Conservation (phyloP, 37 sponge, comb jelly and placozoan genomes). For the Haliclona indistincta region DNA sequence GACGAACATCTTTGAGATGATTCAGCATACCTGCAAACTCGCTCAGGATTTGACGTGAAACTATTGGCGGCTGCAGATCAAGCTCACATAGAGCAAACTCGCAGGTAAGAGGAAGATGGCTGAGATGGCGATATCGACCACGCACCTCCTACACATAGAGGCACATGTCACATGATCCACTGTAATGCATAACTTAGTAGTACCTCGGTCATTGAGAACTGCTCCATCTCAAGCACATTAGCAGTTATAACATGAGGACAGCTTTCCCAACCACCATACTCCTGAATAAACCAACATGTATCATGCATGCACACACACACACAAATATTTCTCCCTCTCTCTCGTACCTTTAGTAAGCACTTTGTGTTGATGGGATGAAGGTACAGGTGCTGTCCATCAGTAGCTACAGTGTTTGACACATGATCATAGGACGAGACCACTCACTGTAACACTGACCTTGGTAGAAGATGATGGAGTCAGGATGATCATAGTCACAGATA, state of each 20-base stretch:
- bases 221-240: slow-evolving; percentile 79
- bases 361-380: slow-evolving; percentile 80
- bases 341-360: slow-evolving; percentile 66
- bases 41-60: slow-evolving; percentile 55
- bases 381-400: slow-evolving; percentile 92
- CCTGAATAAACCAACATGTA: slow-evolving; percentile 47
- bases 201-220: slow-evolving; percentile 70
- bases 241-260: slow-evolving; percentile 65
- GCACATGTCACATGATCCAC: background rate
- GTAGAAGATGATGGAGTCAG: background rate
- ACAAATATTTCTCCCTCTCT: slow-evolving; percentile 3
- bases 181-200: background rate
- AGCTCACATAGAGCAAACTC: slow-evolving; percentile 84
- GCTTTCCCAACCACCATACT: slow-evolving; percentile 69
- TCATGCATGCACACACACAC: background rate
- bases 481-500: background rate
- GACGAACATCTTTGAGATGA: background rate
- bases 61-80: slow-evolving; percentile 66
- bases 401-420: too few species aligned
- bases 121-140: slow-evolving; percentile 67
- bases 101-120: slow-evolving; percentile 86
- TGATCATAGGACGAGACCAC: too few species aligned
- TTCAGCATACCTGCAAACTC: slow-evolving; percentile 49
- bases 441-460: too few species aligned
- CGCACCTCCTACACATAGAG: slow-evolving; percentile 51